Percentiles rank a stretch among this genome's conserved stretches.
phyloP scores from a whole-genome alignment of 2,888 invertebrate genomes.

The Caenorhabditis panamensis region DNA sequence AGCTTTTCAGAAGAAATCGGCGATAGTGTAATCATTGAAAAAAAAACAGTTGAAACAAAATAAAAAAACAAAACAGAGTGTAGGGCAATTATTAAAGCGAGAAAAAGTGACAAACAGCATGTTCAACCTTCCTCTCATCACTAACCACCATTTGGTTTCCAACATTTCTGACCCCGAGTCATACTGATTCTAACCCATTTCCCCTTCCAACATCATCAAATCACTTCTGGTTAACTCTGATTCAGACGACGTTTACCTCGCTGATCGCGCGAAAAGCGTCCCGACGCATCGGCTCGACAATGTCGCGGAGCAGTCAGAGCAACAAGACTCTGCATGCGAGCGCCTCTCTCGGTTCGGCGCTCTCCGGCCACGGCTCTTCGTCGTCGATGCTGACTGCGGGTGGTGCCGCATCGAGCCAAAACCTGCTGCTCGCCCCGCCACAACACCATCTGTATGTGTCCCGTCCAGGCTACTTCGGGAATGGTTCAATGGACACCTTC shows the following conservation, averaged over 20 bases:
- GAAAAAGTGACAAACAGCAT: slow-evolving; percentile 2
- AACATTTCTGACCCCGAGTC: neutral
- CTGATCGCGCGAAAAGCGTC: slow-evolving; percentile 78
- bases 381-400: slow-evolving; percentile 46
- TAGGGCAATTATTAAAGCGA: neutral
- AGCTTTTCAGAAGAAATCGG: slow-evolving; percentile 18
- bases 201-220: neutral
- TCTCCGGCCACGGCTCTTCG: slow-evolving; percentile 42
- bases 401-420: slow-evolving; percentile 51
- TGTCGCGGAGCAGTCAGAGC: slow-evolving; percentile 50
- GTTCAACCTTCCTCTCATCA: neutral
- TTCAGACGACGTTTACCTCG: slow-evolving; percentile 78
- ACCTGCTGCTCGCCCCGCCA: slow-evolving; percentile 58
- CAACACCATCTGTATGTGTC: slow-evolving; percentile 61
- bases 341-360: slow-evolving; percentile 55
- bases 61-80: neutral
- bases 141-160: slow-evolving; percentile 8
- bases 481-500: neutral
- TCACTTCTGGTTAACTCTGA: slow-evolving; percentile 13
- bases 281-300: slow-evolving; percentile 66
- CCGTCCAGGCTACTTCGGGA: neutral
- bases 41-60: no score
- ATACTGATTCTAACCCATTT: slow-evolving; percentile 4
- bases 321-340: slow-evolving; percentile 57
- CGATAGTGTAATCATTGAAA: no score